phyloP scores from a whole-genome alignment of 2,113 vertebrate genomes.

The Pontoporia blainvillei region DNA sequence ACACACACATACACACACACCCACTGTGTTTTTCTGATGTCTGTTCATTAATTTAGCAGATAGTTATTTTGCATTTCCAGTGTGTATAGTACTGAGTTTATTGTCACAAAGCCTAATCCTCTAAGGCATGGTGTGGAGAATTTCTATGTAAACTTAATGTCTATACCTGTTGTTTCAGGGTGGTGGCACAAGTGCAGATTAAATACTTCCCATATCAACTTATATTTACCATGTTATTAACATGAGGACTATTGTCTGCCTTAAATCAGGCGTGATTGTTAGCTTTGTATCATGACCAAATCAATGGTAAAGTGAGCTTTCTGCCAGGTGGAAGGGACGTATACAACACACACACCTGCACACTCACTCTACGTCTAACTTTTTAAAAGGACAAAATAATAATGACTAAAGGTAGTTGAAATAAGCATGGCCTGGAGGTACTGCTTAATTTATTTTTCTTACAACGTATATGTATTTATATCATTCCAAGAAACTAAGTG shows the following conservation, averaged over 20 bases:
- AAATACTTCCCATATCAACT: neutral
- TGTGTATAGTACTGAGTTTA: neutral
- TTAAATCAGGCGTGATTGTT: slow-evolving; percentile 4
- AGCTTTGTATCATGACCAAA: neutral
- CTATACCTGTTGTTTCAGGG: neutral
- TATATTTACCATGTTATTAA: neutral
- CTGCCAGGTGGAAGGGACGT: neutral
- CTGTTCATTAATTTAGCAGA: neutral
- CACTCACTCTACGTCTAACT: neutral
- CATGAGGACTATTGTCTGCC: neutral
- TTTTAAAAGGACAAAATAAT: neutral
- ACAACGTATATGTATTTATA: neutral
- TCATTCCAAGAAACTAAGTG: slow-evolving; percentile 18
- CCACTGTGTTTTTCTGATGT: neutral
- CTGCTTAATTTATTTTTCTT: neutral
- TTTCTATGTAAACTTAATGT: neutral
- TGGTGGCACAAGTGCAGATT: neutral
- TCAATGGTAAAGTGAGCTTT: neutral
- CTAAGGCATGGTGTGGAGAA: neutral
- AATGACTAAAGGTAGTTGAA: neutral
- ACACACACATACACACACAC: neutral
- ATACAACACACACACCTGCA: neutral
- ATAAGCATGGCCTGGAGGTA: neutral
- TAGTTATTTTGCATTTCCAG: neutral
- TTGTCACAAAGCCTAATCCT: neutral